Conservation (phyloP, 2,113 vertebrate genomes). For the Gallinago paraguaiae region DNA sequence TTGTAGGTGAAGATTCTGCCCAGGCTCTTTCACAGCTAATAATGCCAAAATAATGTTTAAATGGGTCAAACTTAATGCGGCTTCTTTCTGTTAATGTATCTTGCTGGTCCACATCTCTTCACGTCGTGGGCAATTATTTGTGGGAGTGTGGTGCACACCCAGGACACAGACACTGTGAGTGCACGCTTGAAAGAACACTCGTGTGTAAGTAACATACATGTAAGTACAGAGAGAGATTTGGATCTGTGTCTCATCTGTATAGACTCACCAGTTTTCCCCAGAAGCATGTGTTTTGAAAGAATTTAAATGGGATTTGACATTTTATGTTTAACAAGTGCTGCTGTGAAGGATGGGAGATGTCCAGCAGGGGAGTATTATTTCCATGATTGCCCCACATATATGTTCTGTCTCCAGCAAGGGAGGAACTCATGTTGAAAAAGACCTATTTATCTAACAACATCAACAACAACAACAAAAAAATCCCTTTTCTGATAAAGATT, state of each 20-base stretch:
- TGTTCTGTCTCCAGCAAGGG: background rate
- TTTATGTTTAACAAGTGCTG: background rate
- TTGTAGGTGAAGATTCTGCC: background rate
- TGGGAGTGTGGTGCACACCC: background rate
- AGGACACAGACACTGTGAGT: background rate
- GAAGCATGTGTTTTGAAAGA: background rate
- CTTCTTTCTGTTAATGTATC: background rate
- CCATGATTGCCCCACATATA: accelerated
- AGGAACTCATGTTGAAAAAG: background rate
- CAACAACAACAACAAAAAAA: background rate
- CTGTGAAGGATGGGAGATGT: background rate
- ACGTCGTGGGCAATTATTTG: background rate
- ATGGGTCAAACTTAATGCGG: background rate
- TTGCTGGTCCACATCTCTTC: background rate
- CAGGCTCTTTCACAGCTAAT: background rate
- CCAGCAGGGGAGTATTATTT: background rate
- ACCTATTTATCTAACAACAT: background rate
- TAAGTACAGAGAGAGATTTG: background rate
- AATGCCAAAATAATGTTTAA: background rate
- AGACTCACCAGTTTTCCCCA: background rate
- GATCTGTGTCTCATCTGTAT: background rate
- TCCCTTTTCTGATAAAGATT: background rate
- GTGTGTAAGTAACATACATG: background rate
- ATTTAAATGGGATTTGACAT: background rate
- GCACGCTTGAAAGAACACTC: background rate